These are phyloP conservation scores for Lipophrys pholis DNA, from an alignment of 2,113 vertebrate species.

Conservation along the genomic window DNA sequence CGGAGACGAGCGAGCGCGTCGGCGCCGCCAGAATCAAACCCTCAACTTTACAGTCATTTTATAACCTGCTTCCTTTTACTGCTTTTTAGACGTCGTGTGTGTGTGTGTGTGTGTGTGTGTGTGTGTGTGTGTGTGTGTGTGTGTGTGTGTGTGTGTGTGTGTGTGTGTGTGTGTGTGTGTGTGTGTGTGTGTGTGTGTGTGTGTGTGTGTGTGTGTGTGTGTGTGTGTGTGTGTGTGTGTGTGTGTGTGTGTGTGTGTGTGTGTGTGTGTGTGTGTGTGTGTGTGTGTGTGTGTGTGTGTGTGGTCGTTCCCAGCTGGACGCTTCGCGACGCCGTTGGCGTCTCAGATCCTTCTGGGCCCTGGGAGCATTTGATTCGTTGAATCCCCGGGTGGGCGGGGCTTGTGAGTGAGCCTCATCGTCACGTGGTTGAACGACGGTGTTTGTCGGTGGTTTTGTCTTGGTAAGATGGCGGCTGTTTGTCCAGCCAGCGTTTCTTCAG, in stretches of 20 bases:
- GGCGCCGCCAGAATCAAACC: background rate
- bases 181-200: no score
- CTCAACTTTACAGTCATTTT: conserved; percentile 1
- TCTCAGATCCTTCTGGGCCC: conserved; percentile 11
- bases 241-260: no score
- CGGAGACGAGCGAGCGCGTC: background rate
- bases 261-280: no score
- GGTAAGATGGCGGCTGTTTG: background rate
- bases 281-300: no score
- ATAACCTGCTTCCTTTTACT: conserved; percentile 34
- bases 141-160: no score
- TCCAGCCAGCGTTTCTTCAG: background rate
- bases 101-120: no score
- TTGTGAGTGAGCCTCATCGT: conserved; percentile 6
- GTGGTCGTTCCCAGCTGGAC: conserved; percentile 6
- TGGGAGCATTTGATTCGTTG: background rate
- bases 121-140: no score
- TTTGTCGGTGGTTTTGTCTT: background rate
- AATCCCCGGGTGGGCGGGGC: conserved; percentile 10
- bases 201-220: no score
- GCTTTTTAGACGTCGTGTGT: conserved; percentile 26
- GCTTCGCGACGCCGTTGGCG: background rate
- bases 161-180: no score
- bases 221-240: no score
- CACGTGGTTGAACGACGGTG: conserved; percentile 39